phyloP scores from a whole-genome alignment of 2,113 vertebrate genomes.

The Orthonyx spaldingii region DNA sequence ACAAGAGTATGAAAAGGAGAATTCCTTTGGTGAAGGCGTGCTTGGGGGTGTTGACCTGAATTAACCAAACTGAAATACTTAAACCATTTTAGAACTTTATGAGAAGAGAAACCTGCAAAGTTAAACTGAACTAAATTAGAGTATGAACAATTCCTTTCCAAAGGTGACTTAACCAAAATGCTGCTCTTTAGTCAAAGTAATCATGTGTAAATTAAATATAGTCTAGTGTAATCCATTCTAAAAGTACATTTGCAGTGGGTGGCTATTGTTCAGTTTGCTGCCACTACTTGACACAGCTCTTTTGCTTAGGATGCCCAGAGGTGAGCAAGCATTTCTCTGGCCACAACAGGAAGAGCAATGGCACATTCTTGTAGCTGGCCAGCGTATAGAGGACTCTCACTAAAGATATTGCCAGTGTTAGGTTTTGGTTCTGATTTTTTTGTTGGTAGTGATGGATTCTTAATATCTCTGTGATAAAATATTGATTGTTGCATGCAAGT shows the following conservation, averaged over 20 bases:
- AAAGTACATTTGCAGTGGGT: neutral
- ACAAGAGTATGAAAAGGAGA: neutral
- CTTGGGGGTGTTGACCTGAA: neutral
- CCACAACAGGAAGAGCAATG: neutral
- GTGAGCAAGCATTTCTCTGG: constrained; percentile 2
- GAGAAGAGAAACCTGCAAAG: neutral
- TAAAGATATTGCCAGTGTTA: neutral
- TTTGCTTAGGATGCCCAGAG: neutral
- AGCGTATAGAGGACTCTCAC: neutral
- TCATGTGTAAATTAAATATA: neutral
- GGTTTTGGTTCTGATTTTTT: neutral
- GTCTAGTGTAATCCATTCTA: neutral
- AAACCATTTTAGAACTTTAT: neutral
- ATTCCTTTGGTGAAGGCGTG: neutral
- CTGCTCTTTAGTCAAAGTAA: neutral
- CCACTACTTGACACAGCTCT: neutral
- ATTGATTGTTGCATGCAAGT: neutral
- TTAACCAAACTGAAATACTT: neutral
- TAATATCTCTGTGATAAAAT: neutral
- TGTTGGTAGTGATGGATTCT: neutral
- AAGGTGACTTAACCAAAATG: neutral
- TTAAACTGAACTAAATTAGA: neutral
- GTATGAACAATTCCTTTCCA: neutral
- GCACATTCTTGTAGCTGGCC: constrained; percentile 20
- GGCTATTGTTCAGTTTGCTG: neutral